A percentile compares a stretch with the other conserved stretches of the same genome.
Conservation (phyloP, 2,888 invertebrate genomes). For the Eristalinus aeneus region DNA sequence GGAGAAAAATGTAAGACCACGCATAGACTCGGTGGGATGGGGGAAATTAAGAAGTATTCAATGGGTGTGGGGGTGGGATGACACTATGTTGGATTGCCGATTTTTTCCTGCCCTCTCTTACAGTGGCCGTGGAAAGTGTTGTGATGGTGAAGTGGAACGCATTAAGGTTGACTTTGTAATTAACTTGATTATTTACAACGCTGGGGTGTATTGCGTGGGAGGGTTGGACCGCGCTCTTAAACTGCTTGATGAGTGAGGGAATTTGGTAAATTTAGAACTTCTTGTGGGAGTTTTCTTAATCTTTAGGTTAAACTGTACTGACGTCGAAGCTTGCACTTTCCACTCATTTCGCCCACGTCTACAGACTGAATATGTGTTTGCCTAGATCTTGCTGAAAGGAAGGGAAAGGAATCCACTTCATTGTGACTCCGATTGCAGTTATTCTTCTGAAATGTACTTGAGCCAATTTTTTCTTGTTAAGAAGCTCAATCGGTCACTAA, state of each 20-base stretch:
- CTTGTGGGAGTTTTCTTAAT: neutral
- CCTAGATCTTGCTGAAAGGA: too few relatives aligned
- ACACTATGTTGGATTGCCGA: neutral
- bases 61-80: neutral
- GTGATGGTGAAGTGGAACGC: neutral
- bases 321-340: too few relatives aligned
- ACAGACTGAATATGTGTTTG: too few relatives aligned
- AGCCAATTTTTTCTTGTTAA: too few relatives aligned
- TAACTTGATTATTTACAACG: neutral
- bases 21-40: neutral
- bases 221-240: neutral
- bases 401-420: too few relatives aligned
- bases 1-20: neutral
- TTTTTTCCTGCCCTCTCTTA: neutral
- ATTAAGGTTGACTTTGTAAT: neutral
- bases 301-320: too few relatives aligned
- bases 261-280: neutral
- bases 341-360: too few relatives aligned
- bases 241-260: neutral
- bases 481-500: too few relatives aligned
- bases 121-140: neutral
- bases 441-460: too few relatives aligned
- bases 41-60: slow-evolving; percentile 8
- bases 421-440: too few relatives aligned
- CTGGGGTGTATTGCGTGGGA: neutral